Percentiles rank a stretch among this genome's conserved stretches.
Conservation (phyloP, 2,113 vertebrate species). For the Sterrhoptilus dennistouni region DNA sequence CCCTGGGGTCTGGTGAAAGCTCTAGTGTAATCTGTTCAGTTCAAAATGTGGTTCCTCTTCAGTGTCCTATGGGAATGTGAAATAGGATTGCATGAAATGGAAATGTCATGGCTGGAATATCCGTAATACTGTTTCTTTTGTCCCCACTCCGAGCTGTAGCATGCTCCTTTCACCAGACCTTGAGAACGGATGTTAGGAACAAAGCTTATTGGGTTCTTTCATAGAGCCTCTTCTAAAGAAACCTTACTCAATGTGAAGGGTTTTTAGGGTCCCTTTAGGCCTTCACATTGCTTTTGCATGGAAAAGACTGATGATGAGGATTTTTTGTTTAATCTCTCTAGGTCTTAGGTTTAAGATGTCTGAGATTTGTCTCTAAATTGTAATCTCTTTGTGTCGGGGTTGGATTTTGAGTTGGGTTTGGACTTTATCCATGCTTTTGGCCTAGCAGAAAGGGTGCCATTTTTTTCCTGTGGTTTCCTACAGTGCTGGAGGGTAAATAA, state of each 20-base stretch:
- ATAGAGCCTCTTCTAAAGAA: background rate
- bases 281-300: background rate
- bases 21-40: background rate
- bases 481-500: background rate
- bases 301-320: background rate
- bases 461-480: background rate
- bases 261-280: background rate
- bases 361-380: background rate
- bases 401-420: background rate
- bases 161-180: background rate
- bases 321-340: background rate
- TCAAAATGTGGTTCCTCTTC: background rate
- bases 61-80: slow-evolving; percentile 17
- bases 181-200: background rate
- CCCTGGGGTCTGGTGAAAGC: background rate
- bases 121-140: background rate
- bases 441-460: background rate
- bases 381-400: background rate
- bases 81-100: slow-evolving; percentile 49
- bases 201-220: background rate
- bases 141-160: background rate
- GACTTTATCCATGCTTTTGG: background rate
- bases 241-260: fast-evolving
- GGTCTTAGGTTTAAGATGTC: background rate
- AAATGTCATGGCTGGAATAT: slow-evolving; percentile 46